Evolutionary conservation across 2,888 invertebrate genomes (phyloP).

Genomic region (Tineola bisselliella): DNA sequence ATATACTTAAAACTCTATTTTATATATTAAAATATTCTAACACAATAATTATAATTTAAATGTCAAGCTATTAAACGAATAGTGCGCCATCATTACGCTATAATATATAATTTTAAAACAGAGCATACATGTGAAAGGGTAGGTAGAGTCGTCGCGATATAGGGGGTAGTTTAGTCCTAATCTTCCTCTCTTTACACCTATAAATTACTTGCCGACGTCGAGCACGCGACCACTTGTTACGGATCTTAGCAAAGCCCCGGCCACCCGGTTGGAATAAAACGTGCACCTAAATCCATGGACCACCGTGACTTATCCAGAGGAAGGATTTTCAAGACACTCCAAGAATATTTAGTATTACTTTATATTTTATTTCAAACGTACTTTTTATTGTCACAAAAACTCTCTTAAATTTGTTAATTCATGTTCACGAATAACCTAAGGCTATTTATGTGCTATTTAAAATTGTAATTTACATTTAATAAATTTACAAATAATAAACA

Average conservation of each 20-base stretch:
- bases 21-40: too few species aligned
- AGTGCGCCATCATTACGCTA: too few species aligned
- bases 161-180: constrained; percentile 6
- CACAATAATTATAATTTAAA: too few species aligned
- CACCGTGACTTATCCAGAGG: constrained; percentile 1
- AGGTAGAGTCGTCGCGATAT: neutral
- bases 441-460: too few species aligned
- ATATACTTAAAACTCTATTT: too few species aligned
- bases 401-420: too few species aligned
- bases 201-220: constrained; percentile 15
- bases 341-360: neutral
- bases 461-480: too few species aligned
- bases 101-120: too few species aligned
- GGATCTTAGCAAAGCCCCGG: neutral
- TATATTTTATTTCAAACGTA: neutral
- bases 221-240: constrained; percentile 23
- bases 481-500: too few species aligned
- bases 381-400: neutral
- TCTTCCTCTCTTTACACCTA: constrained; percentile 12
- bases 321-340: neutral
- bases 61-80: too few species aligned
- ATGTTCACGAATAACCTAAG: too few species aligned
- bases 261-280: constrained; percentile 4
- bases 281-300: constrained; percentile 1
- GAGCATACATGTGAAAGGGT: neutral